Percentiles rank a stretch among this genome's conserved stretches.
Conservation (phyloP, 2,888 invertebrate species). For the Agrotis puta region DNA sequence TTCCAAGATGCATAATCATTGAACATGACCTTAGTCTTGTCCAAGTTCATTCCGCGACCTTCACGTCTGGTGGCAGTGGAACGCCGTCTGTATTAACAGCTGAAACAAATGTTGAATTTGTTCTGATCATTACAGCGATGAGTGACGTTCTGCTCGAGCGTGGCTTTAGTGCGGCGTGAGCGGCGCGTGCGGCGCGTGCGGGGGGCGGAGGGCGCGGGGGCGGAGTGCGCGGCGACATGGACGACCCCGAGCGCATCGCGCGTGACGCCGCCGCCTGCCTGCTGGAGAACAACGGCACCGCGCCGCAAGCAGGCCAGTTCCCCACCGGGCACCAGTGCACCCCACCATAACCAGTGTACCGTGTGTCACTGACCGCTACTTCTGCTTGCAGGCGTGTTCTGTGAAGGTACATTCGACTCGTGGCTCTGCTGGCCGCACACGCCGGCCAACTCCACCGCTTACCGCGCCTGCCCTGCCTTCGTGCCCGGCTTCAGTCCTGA, state of each 20-base stretch:
- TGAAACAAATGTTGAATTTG: neutral
- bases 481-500: slow-evolving; percentile 94
- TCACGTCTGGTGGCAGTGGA: neutral
- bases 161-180: slow-evolving; percentile 22
- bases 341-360: neutral
- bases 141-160: neutral
- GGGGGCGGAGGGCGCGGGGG: neutral
- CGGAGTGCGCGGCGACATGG: slow-evolving; percentile 70
- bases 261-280: slow-evolving; percentile 78
- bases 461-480: slow-evolving; percentile 93
- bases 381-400: slow-evolving; percentile 89
- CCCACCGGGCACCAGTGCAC: slow-evolving; percentile 57
- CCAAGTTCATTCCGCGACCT: neutral
- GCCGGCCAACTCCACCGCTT: slow-evolving; percentile 92
- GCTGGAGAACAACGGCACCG: slow-evolving; percentile 73
- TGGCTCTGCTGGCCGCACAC: slow-evolving; percentile 96
- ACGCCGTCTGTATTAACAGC: neutral
- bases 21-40: no score
- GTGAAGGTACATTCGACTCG: slow-evolving; percentile 94
- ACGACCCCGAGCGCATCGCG: slow-evolving; percentile 81
- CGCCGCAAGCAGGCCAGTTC: slow-evolving; percentile 72
- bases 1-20: no score
- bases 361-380: neutral
- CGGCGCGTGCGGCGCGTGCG: neutral
- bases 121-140: slow-evolving; percentile 32